Conservation (phyloP, 2,888 invertebrate species). For the Dicroscelio sp. region DNA sequence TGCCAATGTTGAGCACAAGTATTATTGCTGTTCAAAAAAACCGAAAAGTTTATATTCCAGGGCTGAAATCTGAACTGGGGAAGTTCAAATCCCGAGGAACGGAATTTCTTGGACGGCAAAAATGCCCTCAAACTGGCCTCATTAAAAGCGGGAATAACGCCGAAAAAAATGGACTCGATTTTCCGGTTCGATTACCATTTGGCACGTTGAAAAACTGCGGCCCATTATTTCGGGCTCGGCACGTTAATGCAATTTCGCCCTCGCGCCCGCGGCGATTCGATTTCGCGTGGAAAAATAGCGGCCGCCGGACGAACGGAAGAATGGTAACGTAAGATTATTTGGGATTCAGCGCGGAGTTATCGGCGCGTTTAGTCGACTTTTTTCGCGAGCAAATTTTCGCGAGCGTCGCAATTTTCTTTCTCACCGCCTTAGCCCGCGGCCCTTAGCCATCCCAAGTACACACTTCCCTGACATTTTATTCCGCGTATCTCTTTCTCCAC, state of each 20-base stretch:
- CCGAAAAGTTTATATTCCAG: no score
- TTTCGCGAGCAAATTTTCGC: conserved; percentile 71
- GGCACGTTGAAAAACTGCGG: conserved; percentile 51
- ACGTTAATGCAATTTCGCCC: conserved; percentile 70
- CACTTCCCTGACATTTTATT: conserved; percentile 75
- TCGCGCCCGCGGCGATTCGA: conserved; percentile 89
- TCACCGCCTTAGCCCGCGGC: conserved; percentile 65
- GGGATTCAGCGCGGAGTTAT: conserved; percentile 62
- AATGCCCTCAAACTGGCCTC: no score
- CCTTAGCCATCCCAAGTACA: conserved; percentile 41
- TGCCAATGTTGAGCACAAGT: no score
- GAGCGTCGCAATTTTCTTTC: conserved; percentile 76
- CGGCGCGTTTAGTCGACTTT: conserved; percentile 73
- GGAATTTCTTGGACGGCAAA: no score
- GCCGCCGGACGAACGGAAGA: no score
- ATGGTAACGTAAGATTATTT: conserved; percentile 68
- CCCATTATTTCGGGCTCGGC: conserved; percentile 59
- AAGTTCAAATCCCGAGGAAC: no score
- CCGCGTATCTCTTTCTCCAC: conserved; percentile 77
- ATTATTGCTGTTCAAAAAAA: no score
- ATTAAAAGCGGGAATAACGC: conserved; percentile 38
- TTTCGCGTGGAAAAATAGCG: conserved; percentile 90
- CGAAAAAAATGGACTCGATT: conserved; percentile 57
- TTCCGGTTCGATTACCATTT: conserved; percentile 42
- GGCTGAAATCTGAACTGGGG: no score